Percentiles rank a stretch among this genome's conserved stretches.
Evolutionary conservation across 1,140 invertebrate species (phyloP).

Genomic region (Eriocheir sinensis): DNA sequence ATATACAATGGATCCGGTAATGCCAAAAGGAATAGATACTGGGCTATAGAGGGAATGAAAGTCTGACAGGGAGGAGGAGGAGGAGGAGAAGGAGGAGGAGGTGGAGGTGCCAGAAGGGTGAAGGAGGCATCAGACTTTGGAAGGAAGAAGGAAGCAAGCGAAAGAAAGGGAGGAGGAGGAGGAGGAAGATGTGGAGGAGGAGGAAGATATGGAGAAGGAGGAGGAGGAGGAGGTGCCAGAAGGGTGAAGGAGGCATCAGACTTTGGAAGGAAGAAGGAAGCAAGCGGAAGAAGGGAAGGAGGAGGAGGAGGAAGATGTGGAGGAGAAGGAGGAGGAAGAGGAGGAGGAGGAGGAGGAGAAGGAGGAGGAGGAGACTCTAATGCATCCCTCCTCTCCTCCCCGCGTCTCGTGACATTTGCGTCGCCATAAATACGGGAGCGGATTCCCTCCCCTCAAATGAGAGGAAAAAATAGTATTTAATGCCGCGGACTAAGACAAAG

Average conservation of each 20-base stretch:
- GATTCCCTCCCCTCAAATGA: slow-evolving; percentile 77
- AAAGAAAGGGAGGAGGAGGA: slow-evolving; percentile 20
- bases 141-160: neutral
- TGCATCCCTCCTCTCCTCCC: slow-evolving; percentile 67
- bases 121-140: neutral
- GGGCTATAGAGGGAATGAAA: neutral
- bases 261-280: neutral
- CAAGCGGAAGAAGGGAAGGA: neutral
- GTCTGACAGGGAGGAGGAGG: neutral
- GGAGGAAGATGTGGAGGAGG: neutral
- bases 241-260: neutral
- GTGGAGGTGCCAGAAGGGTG: neutral
- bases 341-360: neutral
- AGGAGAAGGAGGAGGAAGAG: slow-evolving; percentile 52
- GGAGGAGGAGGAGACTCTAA: slow-evolving; percentile 39
- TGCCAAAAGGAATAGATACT: neutral
- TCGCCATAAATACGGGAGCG: slow-evolving; percentile 76
- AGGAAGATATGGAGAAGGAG: neutral
- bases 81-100: neutral
- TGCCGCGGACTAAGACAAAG: slow-evolving; percentile 78
- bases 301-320: neutral
- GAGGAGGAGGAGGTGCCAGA: neutral
- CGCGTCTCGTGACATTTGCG: slow-evolving; percentile 75
- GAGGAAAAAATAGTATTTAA: slow-evolving; percentile 78
- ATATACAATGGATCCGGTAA: neutral